Evolutionary conservation across 2,113 vertebrate species (phyloP), one percentile per base, ranked within the genome.

Genomic region (Pterophyllum scalare): DNA sequence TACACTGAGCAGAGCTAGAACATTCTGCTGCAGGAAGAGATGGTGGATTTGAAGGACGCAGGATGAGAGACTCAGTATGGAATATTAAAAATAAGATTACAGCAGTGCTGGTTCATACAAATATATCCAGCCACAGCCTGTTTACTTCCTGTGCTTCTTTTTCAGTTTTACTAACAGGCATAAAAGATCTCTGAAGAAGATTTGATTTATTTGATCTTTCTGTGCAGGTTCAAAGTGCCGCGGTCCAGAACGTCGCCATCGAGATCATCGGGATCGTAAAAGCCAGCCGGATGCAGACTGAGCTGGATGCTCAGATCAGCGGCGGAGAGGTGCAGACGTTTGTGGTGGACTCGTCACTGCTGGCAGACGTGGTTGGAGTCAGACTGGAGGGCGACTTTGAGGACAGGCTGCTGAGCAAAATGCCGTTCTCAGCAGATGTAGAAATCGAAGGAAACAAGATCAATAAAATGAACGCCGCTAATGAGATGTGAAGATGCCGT

Each of bases 321-420:
- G 6, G 33, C 6, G 0, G 4, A 0, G 0, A 43, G 19, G 0
- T 67, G 7, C 13, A 57, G 2, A 22, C 5, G 3, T 65, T 81
- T 0, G 24, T 20, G 3, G 79, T 81, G 26, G 2, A 7, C 0
- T 65, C 87, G 4, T 1, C 1, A 9, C 59, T 65, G n/a, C 82
- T 92, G 56, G 77, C 52, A 0, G 6, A 82, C 3, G 26, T n/a
- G 0, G 38, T 81, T 1, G 57, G 1, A 1, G 1, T 87, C 20
- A 24, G 8, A 6, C 24, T 60, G 28, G 14, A 12, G 0, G 31
- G 6, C 0, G 5, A 62, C 17, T 46, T 87, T 6, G 17, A 64
- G 5, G 14, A 62, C 0, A 59, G 2, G 2, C 35, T 91, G 1
- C 11, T 90, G 1, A 2, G 79, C 2, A 77, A 38, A 19, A 6